Conservation (phyloP, 2,113 vertebrate genomes). For the Chrysochloris asiatica region DNA sequence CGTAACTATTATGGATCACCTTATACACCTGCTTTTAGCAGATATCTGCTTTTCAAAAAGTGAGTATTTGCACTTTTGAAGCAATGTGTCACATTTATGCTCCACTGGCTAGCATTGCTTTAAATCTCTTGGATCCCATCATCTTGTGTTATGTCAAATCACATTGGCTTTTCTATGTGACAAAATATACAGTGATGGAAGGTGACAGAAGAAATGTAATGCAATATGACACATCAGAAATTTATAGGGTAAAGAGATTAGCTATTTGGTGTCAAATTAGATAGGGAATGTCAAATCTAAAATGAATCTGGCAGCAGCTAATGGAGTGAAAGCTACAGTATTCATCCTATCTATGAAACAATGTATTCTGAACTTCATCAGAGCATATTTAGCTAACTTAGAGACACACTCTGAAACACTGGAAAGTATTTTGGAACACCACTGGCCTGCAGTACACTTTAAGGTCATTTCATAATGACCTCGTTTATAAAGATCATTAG, state of each 20-base stretch:
- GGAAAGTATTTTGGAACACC: background rate
- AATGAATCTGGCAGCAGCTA: conserved; percentile 82
- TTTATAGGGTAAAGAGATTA: conserved; percentile 77
- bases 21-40: conserved; percentile 45
- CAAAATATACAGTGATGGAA: conserved; percentile 80
- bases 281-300: conserved; percentile 77
- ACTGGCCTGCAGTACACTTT: background rate
- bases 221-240: conserved; percentile 82
- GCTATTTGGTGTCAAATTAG: conserved; percentile 83
- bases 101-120: conserved; percentile 61
- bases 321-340: conserved; percentile 76
- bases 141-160: conserved; percentile 80
- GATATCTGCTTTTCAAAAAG: conserved; percentile 62
- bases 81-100: conserved; percentile 74
- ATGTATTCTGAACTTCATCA: conserved; percentile 53
- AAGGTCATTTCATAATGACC: background rate
- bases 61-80: conserved; percentile 69
- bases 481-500: background rate
- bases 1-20: conserved; percentile 39
- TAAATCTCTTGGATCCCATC: conserved; percentile 76
- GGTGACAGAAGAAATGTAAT: conserved; percentile 82
- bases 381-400: background rate
- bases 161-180: conserved; percentile 76
- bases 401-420: conserved; percentile 26
- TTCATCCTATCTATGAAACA: conserved; percentile 71